These are phyloP conservation scores for Cryptocheilus praepositus DNA, from an alignment of 2,888 invertebrate species.

Conservation along the genomic window DNA sequence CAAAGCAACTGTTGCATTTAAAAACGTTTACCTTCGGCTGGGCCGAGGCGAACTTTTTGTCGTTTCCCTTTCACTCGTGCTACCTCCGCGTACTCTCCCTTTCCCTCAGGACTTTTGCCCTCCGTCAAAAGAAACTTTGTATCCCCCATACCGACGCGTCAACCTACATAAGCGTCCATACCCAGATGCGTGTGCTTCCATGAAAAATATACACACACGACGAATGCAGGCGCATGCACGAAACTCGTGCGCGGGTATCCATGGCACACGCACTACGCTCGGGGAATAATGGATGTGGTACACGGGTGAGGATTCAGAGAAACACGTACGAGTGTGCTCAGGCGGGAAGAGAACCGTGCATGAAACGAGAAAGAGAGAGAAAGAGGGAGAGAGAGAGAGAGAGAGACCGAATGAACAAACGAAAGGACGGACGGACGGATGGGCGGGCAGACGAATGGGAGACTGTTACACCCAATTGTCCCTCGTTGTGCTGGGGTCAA, in stretches of 20 bases:
- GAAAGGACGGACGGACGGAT: constrained; percentile 45
- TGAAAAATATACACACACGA: neutral
- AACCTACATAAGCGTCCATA: neutral
- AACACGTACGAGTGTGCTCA: constrained; percentile 48
- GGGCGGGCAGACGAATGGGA: constrained; percentile 70
- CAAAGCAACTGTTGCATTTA: no score
- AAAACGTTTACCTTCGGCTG: neutral
- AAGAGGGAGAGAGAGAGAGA: constrained; percentile 28
- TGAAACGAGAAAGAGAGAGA: constrained; percentile 21
- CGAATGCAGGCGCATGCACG: constrained; percentile 16
- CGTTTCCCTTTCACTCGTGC: neutral
- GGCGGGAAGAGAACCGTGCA: neutral
- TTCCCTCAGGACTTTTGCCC: neutral
- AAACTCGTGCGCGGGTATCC: constrained; percentile 10
- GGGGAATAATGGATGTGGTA: constrained; percentile 65
- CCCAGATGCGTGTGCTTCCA: neutral
- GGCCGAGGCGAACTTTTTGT: neutral
- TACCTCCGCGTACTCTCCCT: neutral
- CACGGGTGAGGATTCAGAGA: constrained; percentile 62
- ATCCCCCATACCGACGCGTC: neutral
- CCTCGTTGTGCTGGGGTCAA: constrained; percentile 74
- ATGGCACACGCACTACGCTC: constrained; percentile 33
- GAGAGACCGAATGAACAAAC: constrained; percentile 19
- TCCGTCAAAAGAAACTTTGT: constrained; percentile 1
- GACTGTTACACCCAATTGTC: constrained; percentile 75